phyloP scores from a whole-genome alignment of 1,140 invertebrate species.

The Chionoecetes opilio region DNA sequence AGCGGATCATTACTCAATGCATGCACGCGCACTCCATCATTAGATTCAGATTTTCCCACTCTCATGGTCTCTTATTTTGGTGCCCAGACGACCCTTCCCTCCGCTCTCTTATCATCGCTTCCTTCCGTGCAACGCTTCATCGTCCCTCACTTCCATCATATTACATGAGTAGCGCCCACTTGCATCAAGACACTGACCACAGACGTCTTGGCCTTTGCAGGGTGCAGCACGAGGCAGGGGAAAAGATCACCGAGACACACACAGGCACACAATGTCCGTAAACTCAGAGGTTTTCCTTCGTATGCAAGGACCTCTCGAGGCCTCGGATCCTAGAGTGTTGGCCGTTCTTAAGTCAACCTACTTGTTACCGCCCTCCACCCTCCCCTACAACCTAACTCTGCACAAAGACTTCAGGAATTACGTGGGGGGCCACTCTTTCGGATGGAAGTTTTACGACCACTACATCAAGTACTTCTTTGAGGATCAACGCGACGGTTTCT shows the following conservation, averaged over 20 bases:
- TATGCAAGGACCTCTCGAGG: background rate
- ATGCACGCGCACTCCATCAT: too few species aligned
- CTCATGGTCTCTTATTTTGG: too few species aligned
- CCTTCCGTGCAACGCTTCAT: too few species aligned
- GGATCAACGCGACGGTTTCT: slow-evolving; percentile 82
- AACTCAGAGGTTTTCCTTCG: background rate
- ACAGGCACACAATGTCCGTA: background rate
- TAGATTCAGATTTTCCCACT: too few species aligned
- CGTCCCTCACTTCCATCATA: too few species aligned
- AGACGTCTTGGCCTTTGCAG: background rate
- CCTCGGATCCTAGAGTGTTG: background rate
- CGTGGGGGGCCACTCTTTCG: background rate
- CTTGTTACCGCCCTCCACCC: slow-evolving; percentile 63
- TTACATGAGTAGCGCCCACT: background rate
- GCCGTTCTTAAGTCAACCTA: background rate
- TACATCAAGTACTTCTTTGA: slow-evolving; percentile 68
- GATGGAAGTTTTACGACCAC: slow-evolving; percentile 66
- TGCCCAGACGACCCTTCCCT: too few species aligned
- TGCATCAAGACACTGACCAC: background rate
- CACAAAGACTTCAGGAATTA: background rate
- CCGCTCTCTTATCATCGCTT: too few species aligned
- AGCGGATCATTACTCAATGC: too few species aligned
- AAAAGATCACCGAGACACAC: background rate
- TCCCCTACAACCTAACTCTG: slow-evolving; percentile 66
- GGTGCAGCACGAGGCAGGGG: background rate